Percentiles rank a stretch among this genome's conserved stretches.
Evolutionary conservation across 2,113 vertebrate genomes (phyloP).

Genomic region (Sus scrofa): T2T-Sscrofa CM000827.6:84947501-84948000

Average conservation of each 20-base stretch:
- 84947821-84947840: not conserved
- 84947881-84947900: not conserved
- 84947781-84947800: not conserved
- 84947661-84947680: not conserved
- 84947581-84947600: not conserved
- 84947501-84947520: not conserved
- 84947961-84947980: not conserved
- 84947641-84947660: not conserved
- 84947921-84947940: not conserved
- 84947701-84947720: not conserved
- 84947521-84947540: not conserved
- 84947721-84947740: not conserved
- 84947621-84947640: not conserved
- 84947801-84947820: not conserved
- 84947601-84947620: not conserved
- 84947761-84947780: not conserved
- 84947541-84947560: not conserved
- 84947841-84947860: not conserved
- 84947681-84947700: not conserved
- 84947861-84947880: not conserved
- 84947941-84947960: not conserved
- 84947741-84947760: not conserved
- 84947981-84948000: not conserved
- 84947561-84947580: not conserved
- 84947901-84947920: fast-evolving